A percentile compares a stretch with the other conserved stretches of the same genome.
Conservation (phyloP, 2,888 invertebrate genomes). For the Poecilobothrus nobilitatus region DNA sequence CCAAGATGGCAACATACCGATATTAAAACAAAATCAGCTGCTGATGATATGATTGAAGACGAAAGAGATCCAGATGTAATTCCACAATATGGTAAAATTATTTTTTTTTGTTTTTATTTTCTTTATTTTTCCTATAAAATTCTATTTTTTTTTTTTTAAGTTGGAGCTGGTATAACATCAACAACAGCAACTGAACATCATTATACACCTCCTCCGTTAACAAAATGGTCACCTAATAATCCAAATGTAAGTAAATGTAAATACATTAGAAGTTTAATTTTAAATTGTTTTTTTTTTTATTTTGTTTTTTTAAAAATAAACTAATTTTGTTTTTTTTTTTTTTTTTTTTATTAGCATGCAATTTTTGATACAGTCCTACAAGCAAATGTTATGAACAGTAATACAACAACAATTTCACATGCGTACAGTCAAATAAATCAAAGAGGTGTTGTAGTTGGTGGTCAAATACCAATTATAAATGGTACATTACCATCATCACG, state of each 20-base stretch:
- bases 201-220: slow-evolving; percentile 34
- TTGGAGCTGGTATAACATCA: slow-evolving; percentile 22
- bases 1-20: slow-evolving; percentile 46
- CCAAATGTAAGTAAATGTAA: slow-evolving; percentile 37
- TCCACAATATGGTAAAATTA: slow-evolving; percentile 57
- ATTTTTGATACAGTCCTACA: slow-evolving; percentile 19
- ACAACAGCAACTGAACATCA: slow-evolving; percentile 32
- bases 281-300: background rate
- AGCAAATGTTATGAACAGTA: slow-evolving; percentile 20
- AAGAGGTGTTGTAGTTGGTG: slow-evolving; percentile 31
- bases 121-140: slow-evolving; percentile 13
- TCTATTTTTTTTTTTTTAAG: slow-evolving; percentile 18
- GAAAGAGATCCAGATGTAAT: slow-evolving; percentile 62
- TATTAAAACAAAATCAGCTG: slow-evolving; percentile 41
- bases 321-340: too few species aligned
- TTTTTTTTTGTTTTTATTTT: slow-evolving; percentile 12
- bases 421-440: slow-evolving; percentile 42
- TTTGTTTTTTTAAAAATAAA: background rate
- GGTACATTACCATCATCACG: slow-evolving; percentile 26
- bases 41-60: slow-evolving; percentile 42
- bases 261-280: background rate
- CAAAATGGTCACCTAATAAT: slow-evolving; percentile 43
- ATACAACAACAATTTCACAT: slow-evolving; percentile 26
- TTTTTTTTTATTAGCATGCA: slow-evolving; percentile 17
- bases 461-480: slow-evolving; percentile 26